Evolutionary conservation across 1,140 invertebrate species (phyloP), one percentile per base, ranked within the genome.

Genomic region (Sitophilus oryzae): DNA sequence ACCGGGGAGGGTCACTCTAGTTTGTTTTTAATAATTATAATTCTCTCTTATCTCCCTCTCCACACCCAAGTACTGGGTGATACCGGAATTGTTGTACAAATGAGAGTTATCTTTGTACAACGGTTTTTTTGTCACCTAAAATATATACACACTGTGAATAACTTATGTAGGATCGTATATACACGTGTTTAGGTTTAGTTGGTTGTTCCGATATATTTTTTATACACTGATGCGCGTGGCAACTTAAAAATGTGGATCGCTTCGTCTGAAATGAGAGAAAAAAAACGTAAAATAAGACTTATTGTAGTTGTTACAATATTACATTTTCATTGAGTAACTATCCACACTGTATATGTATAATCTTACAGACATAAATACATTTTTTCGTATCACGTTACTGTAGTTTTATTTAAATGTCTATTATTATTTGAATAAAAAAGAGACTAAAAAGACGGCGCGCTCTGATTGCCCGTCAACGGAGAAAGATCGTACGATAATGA

Each of bases 191-290:
- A 42, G 40, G 18, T 42, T 42, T 42, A 42, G 18, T 42, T 42
- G 40, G 15, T 42, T 42, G n/a, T n/a, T n/a, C n/a, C 19, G 19
- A 42, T 42, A 42, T 42, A 42, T 42, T 42, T 41, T 42, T 42
- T 42, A 42, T 42, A 42, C 40, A 38, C 36, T 38, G 36, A 38
- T 18, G 40, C 21, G 40, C 40, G 40, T 42, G 40, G 36, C 19
- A 42, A 42, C 14, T 42, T 42, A 19, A n/a, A n/a, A n/a, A n/a
- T n/a, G 40, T 42, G 40, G 40, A 20, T 42, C 18, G 40, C 40
- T 42, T 42, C 14, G 19, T 18, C 19, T n/a, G n/a, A 19, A 19
- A n/a, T n/a, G n/a, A n/a, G n/a, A n/a, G n/a, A n/a, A n/a, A n/a
- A n/a, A n/a, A n/a, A n/a, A n/a, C n/a, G n/a, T n/a, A 42, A 18